Percentiles rank a stretch among this genome's conserved stretches.
phyloP scores from a whole-genome alignment of 1,140 invertebrate genomes.

The Bombus pyrosoma region DNA sequence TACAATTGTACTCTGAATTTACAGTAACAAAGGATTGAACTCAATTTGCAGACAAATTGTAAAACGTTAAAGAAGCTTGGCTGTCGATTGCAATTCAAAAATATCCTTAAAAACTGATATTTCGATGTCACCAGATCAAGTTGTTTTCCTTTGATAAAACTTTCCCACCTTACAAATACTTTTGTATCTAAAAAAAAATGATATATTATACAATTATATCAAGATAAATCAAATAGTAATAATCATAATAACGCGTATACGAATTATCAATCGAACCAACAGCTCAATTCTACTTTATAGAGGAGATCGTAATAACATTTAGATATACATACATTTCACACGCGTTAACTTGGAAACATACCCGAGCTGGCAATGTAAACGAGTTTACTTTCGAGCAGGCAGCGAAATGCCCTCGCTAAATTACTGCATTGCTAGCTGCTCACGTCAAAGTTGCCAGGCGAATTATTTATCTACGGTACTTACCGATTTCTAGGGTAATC shows the following conservation, averaged over 20 bases:
- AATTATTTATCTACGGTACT: conserved; percentile 49
- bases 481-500: background rate
- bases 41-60: too few relatives aligned
- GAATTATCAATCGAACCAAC: background rate
- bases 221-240: background rate
- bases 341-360: background rate
- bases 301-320: background rate
- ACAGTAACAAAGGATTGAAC: too few relatives aligned
- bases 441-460: background rate
- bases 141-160: too few relatives aligned
- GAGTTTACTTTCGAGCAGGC: conserved; percentile 7
- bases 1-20: too few relatives aligned
- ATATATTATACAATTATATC: too few relatives aligned
- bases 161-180: too few relatives aligned
- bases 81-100: too few relatives aligned
- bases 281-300: too few relatives aligned
- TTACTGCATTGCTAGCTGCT: background rate
- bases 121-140: too few relatives aligned
- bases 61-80: too few relatives aligned
- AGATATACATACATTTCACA: background rate
- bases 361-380: background rate
- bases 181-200: too few relatives aligned
- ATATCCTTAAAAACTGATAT: too few relatives aligned
- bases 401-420: background rate
- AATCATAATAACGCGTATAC: background rate